Evolutionary conservation across 2,888 invertebrate genomes (phyloP), one percentile per base, ranked within the genome.

Genomic region (Heliconius ethilla): DNA sequence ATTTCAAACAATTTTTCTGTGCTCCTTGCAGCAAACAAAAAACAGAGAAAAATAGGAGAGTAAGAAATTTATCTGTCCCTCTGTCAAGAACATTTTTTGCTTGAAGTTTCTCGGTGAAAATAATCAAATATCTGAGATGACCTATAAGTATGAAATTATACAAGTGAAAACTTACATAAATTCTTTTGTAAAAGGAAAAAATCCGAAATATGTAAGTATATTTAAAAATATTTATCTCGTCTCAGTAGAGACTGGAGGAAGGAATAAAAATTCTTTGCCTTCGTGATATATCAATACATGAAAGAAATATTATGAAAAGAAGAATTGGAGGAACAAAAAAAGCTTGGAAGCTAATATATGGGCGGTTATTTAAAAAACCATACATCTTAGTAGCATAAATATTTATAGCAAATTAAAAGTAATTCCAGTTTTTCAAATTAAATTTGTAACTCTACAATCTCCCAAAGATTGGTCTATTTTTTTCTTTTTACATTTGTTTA

Each of bases 401-500:
- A 72, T 72, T 72, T 72, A 72, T 59, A 72, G 37, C 29, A 25
- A 25, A 69, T 69, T 37, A 25, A 72, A 59, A 55, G 4, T 59
- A n/a, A 59, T 72, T 72, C 59, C 72, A 72, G 59, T 51, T 72
- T 72, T 18, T 33, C 33, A 59, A 59, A 72, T 59, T 72, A 25
- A 72, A 33, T 33, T 59, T 59, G n/a, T 29, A 59, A 72, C 51
- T 37, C 70, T 65, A 70, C 33, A 76, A 51, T 37, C 29, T n/a
- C n/a, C n/a, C n/a, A 70, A 18, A 76, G 65, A 65, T 70, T 76
- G 76, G 63, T 76, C 76, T 70, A 70, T 62, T 76, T 76, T 70
- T 70, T 70, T 69, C 13, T 10, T 63, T 69, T 76, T 70, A 63
- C 70, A 33, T 63, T 27, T 40, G 70, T 76, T 65, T 76, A 76